Percentiles rank a stretch among this genome's conserved stretches.
Conservation (phyloP, 2,113 vertebrate species). For the Tympanuchus pallidicinctus region DNA sequence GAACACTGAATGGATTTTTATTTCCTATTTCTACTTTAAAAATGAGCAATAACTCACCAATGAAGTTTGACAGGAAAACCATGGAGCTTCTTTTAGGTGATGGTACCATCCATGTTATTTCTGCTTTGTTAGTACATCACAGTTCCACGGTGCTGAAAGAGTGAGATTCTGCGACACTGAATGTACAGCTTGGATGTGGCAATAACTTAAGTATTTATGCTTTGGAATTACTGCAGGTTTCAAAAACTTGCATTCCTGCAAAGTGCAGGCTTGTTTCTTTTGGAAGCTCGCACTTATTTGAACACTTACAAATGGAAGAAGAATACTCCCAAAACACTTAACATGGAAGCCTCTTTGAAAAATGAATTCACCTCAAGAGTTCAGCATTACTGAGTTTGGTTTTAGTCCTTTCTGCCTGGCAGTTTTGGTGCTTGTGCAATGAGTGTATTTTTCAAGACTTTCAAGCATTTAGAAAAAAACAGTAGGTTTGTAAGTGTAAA, state of each 20-base stretch:
- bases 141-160: background rate
- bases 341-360: background rate
- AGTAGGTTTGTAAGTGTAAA: background rate
- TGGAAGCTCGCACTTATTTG: background rate
- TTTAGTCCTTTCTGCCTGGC: background rate
- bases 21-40: background rate
- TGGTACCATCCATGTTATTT: background rate
- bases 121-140: background rate
- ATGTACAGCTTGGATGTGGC: rapidly evolving
- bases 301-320: background rate
- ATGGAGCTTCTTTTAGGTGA: background rate
- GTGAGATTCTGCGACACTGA: background rate
- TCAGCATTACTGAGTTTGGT: rapidly evolving
- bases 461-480: background rate
- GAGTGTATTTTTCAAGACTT: background rate
- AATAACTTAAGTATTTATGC: background rate
- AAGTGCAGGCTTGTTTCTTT: background rate
- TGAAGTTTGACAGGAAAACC: background rate
- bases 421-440: background rate
- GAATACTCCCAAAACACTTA: background rate
- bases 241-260: background rate
- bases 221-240: background rate
- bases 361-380: background rate
- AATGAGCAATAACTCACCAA: background rate
- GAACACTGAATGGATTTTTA: background rate